Evolutionary conservation across 92 coral and sea anemone genomes (phyloP), one percentile per base, ranked within the genome.

Genomic region (Meandrina meandrites): DNA sequence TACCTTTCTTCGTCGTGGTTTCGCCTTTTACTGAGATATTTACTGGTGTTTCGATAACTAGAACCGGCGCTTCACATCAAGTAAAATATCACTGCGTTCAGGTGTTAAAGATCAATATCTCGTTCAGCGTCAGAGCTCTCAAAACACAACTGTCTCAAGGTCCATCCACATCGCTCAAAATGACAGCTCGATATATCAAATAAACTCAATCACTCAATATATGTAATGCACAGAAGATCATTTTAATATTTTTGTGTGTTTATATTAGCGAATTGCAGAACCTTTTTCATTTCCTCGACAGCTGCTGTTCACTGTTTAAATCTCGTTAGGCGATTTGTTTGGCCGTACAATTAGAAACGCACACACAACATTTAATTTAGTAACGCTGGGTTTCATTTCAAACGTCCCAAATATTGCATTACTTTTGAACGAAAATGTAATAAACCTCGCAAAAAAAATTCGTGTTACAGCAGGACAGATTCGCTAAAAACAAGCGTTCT

Each of bases 141-240:
- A 19, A 35, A 17, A 73, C 28, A 19, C 14, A 73, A 17, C 6
- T 73, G 14, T 28, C 78, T 73, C 71, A 0, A 14, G 7, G 13
- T 36, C 13, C 30, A 19, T 4, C 16, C 18, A 18, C 40, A 68
- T 51, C 75, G 22, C 78, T 47, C 77, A 10, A 68, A 82, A n/a
- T 73, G 87, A 73, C 69, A 84, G 42, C 32, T 78, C 57, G 58
- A 84, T 74, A 19, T 35, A 30, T 15, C 80, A 74, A 84, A 84
- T 84, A 84, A 74, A 84, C 58, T 54, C 17, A 53, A 34, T 64
- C 51, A 83, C 77, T 68, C 70, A 83, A 73, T 83, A 70, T 34
- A 34, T 22, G 35, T 17, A n/a, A n/a, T 54, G 35, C 57, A 40
- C 0, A 68, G 17, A 57, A 56, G 58, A 36, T 75, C 34, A 75